Base-by-base conservation (phyloP, 2,888 invertebrate genomes). In the Amphiduros pacificus region DNA sequence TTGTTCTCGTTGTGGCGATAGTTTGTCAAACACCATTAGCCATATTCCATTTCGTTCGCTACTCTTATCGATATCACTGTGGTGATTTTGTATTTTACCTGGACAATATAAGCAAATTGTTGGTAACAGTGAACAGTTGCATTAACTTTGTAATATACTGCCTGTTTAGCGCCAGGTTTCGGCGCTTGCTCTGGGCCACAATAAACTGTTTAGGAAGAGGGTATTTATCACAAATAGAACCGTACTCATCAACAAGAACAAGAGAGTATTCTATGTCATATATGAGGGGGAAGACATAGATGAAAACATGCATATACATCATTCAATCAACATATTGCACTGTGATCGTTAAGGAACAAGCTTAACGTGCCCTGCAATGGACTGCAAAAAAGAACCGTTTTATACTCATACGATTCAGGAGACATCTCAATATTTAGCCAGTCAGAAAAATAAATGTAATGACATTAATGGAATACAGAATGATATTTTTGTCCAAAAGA, bases 81-180 rank as follows among this genome's bases (percentile, higher is more conserved):
- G 68, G 68, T 2, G 56, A 68, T 48, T 53, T 64, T 20, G 63
- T 71, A 24, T 71, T 55, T 55, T 71, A 67, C 41, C 53, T 71
- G 55, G 71, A 71, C 48, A 68, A 63, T 55, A 63, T 69, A 31
- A 69, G 68, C 57, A 71, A 71, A 55, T 48, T 71, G 14, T 61
- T 70, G 14, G 71, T 70, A 48, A 71, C 63, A 41, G 53, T 68
- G 31, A 71, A 71, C 60, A 60, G 64, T 6, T 67, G 65, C 48
- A 52, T 63, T 31, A 71, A 71, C 61, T 71, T 71, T 54, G 53
- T 70, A 29, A 62, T 70, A 29, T 71, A 71, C 61, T 70, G 67
- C 58, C 40, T 70, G 26, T 52, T 65, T 44, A 66, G 67, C 55
- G 67, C 60, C 11, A 62, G 60, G 31, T 71, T 71, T 50, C 52